A percentile compares a stretch with the other conserved stretches of the same genome.
Conservation (phyloP, 1,140 invertebrate species). For the Drosophila equinoxialis region DNA sequence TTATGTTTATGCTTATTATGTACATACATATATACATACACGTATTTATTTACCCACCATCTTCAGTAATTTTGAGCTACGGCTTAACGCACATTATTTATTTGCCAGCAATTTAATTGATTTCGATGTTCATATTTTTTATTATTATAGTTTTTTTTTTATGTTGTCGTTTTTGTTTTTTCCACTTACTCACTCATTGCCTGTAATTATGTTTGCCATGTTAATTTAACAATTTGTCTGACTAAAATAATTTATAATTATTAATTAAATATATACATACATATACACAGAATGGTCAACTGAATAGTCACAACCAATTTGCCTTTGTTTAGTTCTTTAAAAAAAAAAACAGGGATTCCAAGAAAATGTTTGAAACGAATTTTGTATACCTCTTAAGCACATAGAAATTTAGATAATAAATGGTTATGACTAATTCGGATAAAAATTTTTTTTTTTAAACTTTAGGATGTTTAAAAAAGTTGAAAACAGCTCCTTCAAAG, state of each 20-base stretch:
- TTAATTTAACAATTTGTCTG: conserved; percentile 57
- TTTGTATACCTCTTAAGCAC: not conserved
- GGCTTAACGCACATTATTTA: conserved; percentile 57
- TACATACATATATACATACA: not conserved
- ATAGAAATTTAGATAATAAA: no score
- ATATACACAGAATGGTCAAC: conserved; percentile 24
- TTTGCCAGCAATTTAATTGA: conserved; percentile 62
- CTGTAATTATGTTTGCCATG: conserved; percentile 47
- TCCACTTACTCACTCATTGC: conserved; percentile 11
- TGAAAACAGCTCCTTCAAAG: no score
- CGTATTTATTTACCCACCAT: not conserved
- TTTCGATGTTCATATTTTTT: conserved; percentile 48
- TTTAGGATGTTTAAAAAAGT: no score
- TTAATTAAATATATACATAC: conserved; percentile 40
- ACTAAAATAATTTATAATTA: conserved; percentile 52
- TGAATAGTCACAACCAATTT: conserved; percentile 39
- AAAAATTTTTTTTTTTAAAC: no score
- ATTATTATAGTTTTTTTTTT: conserved; percentile 20
- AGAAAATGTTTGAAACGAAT: conserved; percentile 18
- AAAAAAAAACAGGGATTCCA: not conserved
- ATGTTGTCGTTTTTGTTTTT: conserved; percentile 11
- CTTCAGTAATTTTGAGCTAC: conserved; percentile 33
- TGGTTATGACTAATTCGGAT: no score
- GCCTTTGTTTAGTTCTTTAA: conserved; percentile 40
- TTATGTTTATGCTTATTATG: conserved; percentile 13